These are phyloP conservation scores for Trichogramma pretiosum DNA, from an alignment of 1,140 invertebrate genomes.

Conservation along the genomic window DNA sequence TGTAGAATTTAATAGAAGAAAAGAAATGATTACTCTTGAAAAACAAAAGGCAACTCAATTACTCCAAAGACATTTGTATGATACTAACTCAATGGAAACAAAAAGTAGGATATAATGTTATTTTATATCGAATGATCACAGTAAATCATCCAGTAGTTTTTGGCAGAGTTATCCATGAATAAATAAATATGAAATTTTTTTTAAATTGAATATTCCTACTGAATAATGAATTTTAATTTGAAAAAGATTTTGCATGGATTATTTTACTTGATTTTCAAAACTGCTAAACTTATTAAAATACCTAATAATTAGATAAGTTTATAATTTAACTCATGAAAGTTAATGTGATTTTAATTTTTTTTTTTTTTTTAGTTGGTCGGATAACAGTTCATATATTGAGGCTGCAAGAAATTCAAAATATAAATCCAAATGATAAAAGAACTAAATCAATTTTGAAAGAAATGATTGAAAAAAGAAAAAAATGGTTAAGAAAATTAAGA, in stretches of 20 bases:
- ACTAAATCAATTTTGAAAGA: slow-evolving; percentile 55
- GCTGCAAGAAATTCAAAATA: slow-evolving; percentile 49
- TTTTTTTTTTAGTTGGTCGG: slow-evolving; percentile 9
- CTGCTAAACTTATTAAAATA: too few species aligned
- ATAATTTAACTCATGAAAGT: too few species aligned
- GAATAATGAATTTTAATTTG: background rate
- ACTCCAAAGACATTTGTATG: slow-evolving; percentile 50
- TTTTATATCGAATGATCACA: background rate
- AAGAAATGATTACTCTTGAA: slow-evolving; percentile 31
- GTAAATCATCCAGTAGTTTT: too few species aligned
- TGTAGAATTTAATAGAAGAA: slow-evolving; percentile 45
- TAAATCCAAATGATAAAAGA: slow-evolving; percentile 44
- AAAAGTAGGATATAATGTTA: slow-evolving; percentile 36
- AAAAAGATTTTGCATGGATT: slow-evolving; percentile 2
- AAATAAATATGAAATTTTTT: background rate
- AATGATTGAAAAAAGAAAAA: slow-evolving; percentile 67
- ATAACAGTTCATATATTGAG: slow-evolving; percentile 28
- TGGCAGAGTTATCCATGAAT: too few species aligned
- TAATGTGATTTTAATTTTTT: too few species aligned
- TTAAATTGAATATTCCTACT: too few species aligned
- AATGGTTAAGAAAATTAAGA: slow-evolving; percentile 58
- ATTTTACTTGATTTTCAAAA: background rate
- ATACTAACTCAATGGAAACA: slow-evolving; percentile 49
- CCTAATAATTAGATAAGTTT: too few species aligned
- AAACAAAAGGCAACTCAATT: slow-evolving; percentile 40